Percentiles rank a stretch among this genome's conserved stretches.
These are phyloP conservation scores for Nebria brevicollis DNA, from an alignment of 2,888 invertebrate genomes.

Conservation along the genomic window DNA sequence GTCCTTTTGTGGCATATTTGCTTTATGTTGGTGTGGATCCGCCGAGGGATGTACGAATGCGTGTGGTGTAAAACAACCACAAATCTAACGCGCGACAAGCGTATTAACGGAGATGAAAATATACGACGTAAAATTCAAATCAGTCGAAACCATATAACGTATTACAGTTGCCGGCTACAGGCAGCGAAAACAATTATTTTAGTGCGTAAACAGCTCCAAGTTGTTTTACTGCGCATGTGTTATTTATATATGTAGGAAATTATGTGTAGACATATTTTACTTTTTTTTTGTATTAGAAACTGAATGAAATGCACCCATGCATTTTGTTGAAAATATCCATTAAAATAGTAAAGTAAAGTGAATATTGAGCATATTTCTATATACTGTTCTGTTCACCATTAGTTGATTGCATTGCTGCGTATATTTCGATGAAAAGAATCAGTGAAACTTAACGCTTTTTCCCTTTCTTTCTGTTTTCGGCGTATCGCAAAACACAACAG, in stretches of 20 bases:
- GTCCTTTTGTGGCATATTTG: too few relatives aligned
- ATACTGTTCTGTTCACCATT: conserved; percentile 27
- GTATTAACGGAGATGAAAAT: conserved; percentile 45
- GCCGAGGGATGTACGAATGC: conserved; percentile 11
- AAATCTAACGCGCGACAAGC: conserved; percentile 37
- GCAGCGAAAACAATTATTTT: background rate
- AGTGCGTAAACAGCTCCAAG: background rate
- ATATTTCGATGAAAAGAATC: conserved; percentile 35
- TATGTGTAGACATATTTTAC: too few relatives aligned
- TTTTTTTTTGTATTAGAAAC: background rate
- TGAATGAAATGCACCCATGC: background rate
- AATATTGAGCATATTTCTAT: background rate
- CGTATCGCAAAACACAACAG: conserved; percentile 37
- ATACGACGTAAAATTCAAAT: conserved; percentile 44
- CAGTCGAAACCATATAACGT: conserved; percentile 24
- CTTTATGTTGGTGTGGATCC: background rate
- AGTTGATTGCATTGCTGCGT: conserved; percentile 38
- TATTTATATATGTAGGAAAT: too few relatives aligned
- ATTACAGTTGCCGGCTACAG: background rate
- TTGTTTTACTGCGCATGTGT: background rate
- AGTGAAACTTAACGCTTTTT: conserved; percentile 18
- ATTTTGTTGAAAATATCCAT: background rate
- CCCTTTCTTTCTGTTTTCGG: conserved; percentile 13
- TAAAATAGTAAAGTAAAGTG: background rate
- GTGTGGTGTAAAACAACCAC: conserved; percentile 3